A percentile compares a stretch with the other conserved stretches of the same genome.
phyloP scores from a whole-genome alignment of 2,113 vertebrate species.

The Aspidoscelis tigris region DNA sequence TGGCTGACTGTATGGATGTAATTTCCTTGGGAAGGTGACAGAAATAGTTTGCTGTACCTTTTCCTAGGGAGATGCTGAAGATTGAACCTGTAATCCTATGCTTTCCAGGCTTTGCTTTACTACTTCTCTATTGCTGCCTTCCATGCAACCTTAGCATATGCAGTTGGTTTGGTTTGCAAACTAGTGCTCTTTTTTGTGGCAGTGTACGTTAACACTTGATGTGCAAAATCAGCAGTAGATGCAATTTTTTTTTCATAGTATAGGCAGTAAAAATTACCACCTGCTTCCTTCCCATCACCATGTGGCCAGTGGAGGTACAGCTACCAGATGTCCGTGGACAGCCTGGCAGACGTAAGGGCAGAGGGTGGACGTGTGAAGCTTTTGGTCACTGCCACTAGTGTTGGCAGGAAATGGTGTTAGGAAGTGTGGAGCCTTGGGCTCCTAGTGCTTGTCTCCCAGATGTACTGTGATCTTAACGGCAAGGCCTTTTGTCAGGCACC shows the following conservation, averaged over 20 bases:
- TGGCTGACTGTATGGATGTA: no score
- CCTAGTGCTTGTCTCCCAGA: background rate
- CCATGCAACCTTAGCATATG: no score
- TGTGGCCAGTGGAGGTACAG: background rate
- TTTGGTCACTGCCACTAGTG: no score
- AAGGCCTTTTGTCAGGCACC: background rate
- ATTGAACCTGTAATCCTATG: no score
- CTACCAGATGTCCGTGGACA: background rate
- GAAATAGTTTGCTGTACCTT: no score
- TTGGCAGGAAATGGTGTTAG: background rate
- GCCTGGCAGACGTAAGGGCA: background rate
- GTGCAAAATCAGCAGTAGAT: background rate
- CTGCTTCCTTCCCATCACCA: background rate
- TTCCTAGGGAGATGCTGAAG: no score
- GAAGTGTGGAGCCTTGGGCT: background rate
- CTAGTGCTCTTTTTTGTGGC: no score
- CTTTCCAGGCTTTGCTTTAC: no score
- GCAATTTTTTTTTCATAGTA: background rate
- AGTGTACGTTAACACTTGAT: no score
- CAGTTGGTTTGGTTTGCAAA: background rate
- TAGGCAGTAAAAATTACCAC: background rate
- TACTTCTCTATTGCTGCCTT: no score
- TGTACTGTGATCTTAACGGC: background rate
- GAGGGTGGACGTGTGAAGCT: background rate
- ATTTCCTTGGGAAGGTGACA: no score